Evolutionary conservation across 2,888 invertebrate species (phyloP).

Genomic region (Athalia circularis): DNA sequence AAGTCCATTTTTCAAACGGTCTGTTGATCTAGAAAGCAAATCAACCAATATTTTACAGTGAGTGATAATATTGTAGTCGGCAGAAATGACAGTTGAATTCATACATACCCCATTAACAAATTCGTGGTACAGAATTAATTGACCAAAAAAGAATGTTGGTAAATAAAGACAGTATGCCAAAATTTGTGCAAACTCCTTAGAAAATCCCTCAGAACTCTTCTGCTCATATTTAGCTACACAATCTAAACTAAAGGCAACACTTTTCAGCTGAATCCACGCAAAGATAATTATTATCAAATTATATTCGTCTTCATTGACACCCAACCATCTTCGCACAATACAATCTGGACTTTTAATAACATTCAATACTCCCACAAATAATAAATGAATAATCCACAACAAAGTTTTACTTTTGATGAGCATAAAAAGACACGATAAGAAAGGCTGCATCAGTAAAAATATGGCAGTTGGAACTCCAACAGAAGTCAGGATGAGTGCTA

Average conservation of each 20-base stretch:
- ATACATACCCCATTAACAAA: constrained; percentile 77
- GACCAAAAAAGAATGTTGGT: constrained; percentile 89
- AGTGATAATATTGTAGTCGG: neutral
- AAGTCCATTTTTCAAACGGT: constrained; percentile 69
- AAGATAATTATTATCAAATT: constrained; percentile 77
- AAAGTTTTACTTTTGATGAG: constrained; percentile 74
- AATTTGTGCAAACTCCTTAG: constrained; percentile 76
- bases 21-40: constrained; percentile 63
- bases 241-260: constrained; percentile 85
- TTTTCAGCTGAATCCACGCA: constrained; percentile 85
- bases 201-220: constrained; percentile 61
- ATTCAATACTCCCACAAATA: constrained; percentile 76
- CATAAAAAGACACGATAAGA: constrained; percentile 76
- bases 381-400: constrained; percentile 78
- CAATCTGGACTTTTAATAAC: constrained; percentile 75
- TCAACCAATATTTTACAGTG: neutral
- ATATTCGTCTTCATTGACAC: constrained; percentile 75
- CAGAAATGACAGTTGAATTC: neutral
- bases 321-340: constrained; percentile 73
- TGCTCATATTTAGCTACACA: constrained; percentile 69
- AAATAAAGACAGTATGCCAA: constrained; percentile 87
- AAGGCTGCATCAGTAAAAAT: constrained; percentile 77
- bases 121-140: constrained; percentile 86
- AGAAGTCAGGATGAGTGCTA: constrained; percentile 74
- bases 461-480: constrained; percentile 76